phyloP scores from a whole-genome alignment of 2,113 vertebrate genomes.

The Piaya cayana region DNA sequence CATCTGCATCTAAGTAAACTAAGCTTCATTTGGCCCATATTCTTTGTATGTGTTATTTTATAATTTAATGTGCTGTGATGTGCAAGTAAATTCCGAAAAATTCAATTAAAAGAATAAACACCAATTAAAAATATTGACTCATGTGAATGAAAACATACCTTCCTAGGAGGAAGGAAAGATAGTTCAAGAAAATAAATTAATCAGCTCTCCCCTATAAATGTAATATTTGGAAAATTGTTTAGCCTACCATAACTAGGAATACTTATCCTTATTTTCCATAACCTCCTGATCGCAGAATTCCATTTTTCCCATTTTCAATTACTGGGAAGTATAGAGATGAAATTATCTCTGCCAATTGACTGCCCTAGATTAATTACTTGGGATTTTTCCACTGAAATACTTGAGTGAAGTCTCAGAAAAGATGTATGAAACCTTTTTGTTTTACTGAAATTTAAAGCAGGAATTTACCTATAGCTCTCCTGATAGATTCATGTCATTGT shows the following conservation, averaged over 20 bases:
- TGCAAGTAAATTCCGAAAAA: neutral
- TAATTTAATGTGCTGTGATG: neutral
- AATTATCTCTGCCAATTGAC: neutral
- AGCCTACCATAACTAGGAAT: neutral
- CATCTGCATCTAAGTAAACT: neutral
- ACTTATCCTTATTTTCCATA: neutral
- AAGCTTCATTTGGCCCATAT: neutral
- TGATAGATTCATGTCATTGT: neutral
- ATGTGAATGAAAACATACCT: neutral
- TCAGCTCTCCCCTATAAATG: neutral
- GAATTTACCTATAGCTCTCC: neutral
- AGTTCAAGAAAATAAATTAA: neutral
- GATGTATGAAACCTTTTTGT: neutral
- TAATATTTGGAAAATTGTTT: neutral
- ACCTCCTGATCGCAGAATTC: neutral
- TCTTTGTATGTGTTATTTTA: neutral
- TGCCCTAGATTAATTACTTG: neutral
- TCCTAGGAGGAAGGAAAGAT: neutral
- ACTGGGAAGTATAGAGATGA: neutral
- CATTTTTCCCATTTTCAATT: neutral
- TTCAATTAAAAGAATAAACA: neutral
- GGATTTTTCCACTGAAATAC: neutral
- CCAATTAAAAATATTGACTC: neutral
- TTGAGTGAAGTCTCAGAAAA: neutral
- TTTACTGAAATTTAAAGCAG: neutral